A percentile compares a stretch with the other conserved stretches of the same genome.
Conservation (phyloP, 23 tunicate species). For the Pegea sp. region DNA sequence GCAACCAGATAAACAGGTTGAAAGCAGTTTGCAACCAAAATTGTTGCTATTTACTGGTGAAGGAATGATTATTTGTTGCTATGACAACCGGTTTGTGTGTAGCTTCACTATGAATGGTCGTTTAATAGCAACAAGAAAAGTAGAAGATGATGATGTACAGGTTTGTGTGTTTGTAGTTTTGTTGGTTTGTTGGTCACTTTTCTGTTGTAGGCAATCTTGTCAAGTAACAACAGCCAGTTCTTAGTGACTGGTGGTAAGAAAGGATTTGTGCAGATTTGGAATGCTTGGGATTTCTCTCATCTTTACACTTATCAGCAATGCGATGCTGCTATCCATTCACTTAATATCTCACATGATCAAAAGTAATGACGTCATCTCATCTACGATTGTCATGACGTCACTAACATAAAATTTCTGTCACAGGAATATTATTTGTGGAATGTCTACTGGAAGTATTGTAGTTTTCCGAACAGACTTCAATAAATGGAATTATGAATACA, state of each 20-base stretch:
- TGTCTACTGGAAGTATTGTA: constrained; percentile 86
- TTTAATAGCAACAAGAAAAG: constrained; percentile 11
- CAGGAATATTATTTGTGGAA: constrained; percentile 76
- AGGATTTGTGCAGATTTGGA: constrained; percentile 66
- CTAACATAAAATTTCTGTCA: too few species aligned
- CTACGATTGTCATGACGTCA: too few species aligned
- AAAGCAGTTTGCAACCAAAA: constrained; percentile 9
- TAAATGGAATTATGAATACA: constrained; percentile 84
- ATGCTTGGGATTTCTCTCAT: constrained; percentile 66
- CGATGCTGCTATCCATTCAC: constrained; percentile 55
- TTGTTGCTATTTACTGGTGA: constrained; percentile 61
- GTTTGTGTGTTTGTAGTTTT: background rate
- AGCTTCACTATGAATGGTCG: constrained; percentile 91
- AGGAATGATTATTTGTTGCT: constrained; percentile 59
- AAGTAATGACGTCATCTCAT: too few species aligned
- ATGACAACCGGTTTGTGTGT: constrained; percentile 45
- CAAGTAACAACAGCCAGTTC: constrained; percentile 63
- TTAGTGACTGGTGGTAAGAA: constrained; percentile 77
- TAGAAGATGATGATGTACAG: constrained; percentile 39
- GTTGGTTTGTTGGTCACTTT: background rate
- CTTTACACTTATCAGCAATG: constrained; percentile 76
- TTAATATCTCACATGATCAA: constrained; percentile 76
- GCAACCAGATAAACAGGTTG: constrained; percentile 10
- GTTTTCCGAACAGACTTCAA: constrained; percentile 90
- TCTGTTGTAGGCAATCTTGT: constrained; percentile 43